Conservation (phyloP, 2,113 vertebrate species). For the Chaetodon trifascialis region DNA sequence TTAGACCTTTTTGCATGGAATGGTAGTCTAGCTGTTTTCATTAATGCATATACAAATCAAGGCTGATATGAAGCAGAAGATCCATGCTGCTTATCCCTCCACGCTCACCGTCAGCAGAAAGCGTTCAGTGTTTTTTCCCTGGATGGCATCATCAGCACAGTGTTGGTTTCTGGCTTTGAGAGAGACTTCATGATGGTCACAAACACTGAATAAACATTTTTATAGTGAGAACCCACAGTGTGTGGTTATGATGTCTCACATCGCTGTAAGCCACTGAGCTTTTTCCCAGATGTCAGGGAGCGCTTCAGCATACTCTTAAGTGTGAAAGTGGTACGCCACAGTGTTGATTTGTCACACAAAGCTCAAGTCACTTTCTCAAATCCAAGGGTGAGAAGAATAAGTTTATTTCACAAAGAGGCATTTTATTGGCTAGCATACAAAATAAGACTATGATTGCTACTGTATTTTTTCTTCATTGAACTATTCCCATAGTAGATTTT, state of each 20-base stretch:
- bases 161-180: conserved; percentile 51
- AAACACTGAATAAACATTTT: conserved; percentile 69
- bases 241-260: conserved; percentile 56
- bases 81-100: not conserved
- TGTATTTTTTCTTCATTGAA: not conserved
- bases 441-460: not conserved
- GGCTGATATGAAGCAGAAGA: not conserved
- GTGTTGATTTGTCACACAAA: conserved; percentile 47
- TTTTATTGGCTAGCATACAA: not conserved
- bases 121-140: conserved; percentile 15
- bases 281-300: conserved; percentile 71
- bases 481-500: not conserved
- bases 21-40: not conserved
- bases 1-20: conserved; percentile 32
- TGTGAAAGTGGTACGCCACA: conserved; percentile 63
- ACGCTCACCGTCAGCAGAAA: conserved; percentile 18
- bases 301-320: conserved; percentile 42
- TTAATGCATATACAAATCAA: not conserved
- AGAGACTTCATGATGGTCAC: conserved; percentile 38
- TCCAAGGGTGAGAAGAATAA: conserved; percentile 32
- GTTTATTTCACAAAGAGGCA: not conserved
- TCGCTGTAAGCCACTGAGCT: conserved; percentile 53
- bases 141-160: conserved; percentile 51
- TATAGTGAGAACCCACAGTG: conserved; percentile 38
- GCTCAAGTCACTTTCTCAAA: conserved; percentile 52